A percentile compares a stretch with the other conserved stretches of the same genome.
Conservation (phyloP, 2,888 invertebrate species). For the Pseudococcus viburni region DNA sequence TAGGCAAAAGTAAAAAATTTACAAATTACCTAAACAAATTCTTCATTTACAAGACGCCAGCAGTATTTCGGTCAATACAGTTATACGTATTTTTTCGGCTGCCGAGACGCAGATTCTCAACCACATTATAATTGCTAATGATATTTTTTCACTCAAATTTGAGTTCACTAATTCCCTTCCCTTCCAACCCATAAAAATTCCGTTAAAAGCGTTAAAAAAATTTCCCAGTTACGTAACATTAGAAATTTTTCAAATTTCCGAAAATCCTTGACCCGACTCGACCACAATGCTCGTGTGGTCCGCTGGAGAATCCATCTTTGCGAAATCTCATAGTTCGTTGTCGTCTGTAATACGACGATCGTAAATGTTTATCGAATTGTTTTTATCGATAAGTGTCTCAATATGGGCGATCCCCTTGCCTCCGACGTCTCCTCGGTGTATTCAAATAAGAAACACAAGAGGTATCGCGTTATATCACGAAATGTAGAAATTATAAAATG, state of each 20-base stretch:
- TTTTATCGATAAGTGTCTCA: conserved; percentile 12
- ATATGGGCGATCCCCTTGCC: not conserved
- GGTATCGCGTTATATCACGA: conserved; percentile 44
- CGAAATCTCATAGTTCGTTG: not conserved
- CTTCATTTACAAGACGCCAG: not conserved
- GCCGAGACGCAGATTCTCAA: not conserved
- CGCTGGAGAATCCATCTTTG: conserved; percentile 3
- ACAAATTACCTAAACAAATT: conserved; percentile 52
- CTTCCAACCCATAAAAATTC: not conserved
- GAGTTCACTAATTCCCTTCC: too few species aligned
- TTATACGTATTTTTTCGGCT: not conserved
- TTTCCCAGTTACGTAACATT: not conserved
- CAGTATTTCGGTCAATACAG: not conserved
- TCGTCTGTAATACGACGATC: not conserved
- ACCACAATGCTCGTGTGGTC: not conserved
- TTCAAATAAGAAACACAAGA: conserved; percentile 18
- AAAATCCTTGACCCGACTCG: conserved; percentile 14
- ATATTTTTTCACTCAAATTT: not conserved
- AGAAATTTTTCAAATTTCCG: not conserved
- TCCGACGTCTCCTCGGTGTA: not conserved
- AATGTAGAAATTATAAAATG: conserved; percentile 59
- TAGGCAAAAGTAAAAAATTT: conserved; percentile 22
- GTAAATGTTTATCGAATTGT: conserved; percentile 28
- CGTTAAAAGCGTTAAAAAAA: not conserved
- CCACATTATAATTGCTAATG: not conserved